Evolutionary conservation across 2,113 vertebrate species (phyloP), one percentile per base, ranked within the genome.

Genomic region (Nyctibius bracteatus): DNA sequence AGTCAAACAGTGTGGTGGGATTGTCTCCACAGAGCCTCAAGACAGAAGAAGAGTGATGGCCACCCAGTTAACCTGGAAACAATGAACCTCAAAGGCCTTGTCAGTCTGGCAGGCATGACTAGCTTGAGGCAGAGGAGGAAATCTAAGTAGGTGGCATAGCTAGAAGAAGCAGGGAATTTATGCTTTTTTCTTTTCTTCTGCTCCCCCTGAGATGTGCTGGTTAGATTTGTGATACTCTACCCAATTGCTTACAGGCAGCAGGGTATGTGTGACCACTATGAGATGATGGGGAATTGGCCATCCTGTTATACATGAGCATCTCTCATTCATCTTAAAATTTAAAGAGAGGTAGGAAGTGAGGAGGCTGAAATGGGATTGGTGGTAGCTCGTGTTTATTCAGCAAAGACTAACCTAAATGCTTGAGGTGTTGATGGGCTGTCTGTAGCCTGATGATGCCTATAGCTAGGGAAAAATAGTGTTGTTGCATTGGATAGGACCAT

Each of bases 31-130:
- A 87, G 54, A 91, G 88, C 73, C 86, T 39, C 89, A 82, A 75
- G 93, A 72, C 81, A 92, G 65, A 94, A 87, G n/a, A 90, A 46
- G 54, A 94, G 94, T 78, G 86, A 92, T 91, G 86, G 84, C 93
- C 96, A 97, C 94, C 94, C 94, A 96, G 86, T 96, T 94, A 97
- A 97, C 94, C 96, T 97, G 89, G 72, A 92, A 97, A 94, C 68
- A 96, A 96, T 92, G 89, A 89, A 91, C 70, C 57, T 94, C 93
- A 91, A 88, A 92, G 73, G 90, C 41, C 86, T 92, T 96, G 91
- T 85, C 86, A 6, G 68, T 86, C 84, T 75, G 88, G 52, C 14
- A 95, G 88, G 83, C 86, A 0, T 0, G 0, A 81, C 80, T 95
- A 61, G 86, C 91, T 97, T 87, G 65, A 75, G 84, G 70, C 91